Percentiles rank a stretch among this genome's conserved stretches.
These are phyloP conservation scores for Pentalonia nigronervosa DNA, from an alignment of 1,140 invertebrate genomes.

Conservation along the genomic window DNA sequence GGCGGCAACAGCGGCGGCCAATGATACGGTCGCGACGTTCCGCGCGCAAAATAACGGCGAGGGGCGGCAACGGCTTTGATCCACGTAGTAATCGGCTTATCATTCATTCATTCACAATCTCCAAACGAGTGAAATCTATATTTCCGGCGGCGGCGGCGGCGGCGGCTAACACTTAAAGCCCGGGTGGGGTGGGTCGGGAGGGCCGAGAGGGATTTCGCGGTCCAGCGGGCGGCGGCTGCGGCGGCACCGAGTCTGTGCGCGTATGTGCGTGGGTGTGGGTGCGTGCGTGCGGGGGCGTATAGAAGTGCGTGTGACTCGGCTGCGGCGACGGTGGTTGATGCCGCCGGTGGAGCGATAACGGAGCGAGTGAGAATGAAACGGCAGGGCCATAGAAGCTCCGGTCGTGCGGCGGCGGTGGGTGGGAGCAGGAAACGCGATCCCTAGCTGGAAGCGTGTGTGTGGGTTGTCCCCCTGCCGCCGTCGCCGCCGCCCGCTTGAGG, in stretches of 20 bases:
- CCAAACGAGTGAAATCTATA: conserved; percentile 41
- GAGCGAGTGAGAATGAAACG: not conserved
- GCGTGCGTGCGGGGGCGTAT: no score
- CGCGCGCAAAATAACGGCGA: not conserved
- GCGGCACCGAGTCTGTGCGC: no score
- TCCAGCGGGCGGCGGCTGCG: not conserved
- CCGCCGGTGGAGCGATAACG: not conserved
- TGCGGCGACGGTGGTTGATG: not conserved
- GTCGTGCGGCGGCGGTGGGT: not conserved
- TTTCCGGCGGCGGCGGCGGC: not conserved
- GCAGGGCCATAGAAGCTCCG: not conserved
- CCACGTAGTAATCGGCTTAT: not conserved
- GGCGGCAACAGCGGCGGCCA: not conserved
- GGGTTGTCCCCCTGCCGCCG: not conserved
- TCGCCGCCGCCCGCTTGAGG: not conserved
- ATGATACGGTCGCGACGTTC: not conserved
- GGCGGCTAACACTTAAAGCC: not conserved
- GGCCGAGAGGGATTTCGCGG: not conserved
- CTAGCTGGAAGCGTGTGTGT: conserved; percentile 12
- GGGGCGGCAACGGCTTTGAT: not conserved
- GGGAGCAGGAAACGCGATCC: not conserved
- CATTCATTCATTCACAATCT: conserved; percentile 42
- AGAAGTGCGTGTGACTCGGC: not conserved
- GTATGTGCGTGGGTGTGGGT: no score
- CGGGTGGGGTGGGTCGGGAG: not conserved